These are phyloP conservation scores for Anguilla japonica DNA, from an alignment of 2,113 vertebrate genomes.

Conservation along the genomic window DNA sequence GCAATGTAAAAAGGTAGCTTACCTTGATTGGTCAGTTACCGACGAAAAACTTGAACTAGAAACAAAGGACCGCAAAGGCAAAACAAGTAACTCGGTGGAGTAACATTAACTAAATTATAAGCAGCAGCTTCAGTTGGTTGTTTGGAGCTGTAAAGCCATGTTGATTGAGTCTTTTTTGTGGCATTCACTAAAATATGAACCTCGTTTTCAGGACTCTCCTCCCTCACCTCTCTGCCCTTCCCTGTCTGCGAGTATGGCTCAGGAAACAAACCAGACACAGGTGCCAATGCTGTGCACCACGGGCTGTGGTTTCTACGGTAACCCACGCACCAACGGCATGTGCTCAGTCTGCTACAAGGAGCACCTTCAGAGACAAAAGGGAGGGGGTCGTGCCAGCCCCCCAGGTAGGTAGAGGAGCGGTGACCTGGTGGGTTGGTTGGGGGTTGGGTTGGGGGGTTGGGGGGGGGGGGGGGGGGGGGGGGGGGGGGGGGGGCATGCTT, in stretches of 20 bases:
- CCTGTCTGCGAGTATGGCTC: conserved; percentile 77
- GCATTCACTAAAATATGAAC: conserved; percentile 42
- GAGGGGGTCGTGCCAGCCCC: conserved; percentile 79
- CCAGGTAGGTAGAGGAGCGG: conserved; percentile 62
- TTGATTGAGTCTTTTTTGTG: too few relatives aligned
- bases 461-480: neutral
- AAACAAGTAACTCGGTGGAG: neutral
- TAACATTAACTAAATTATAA: too few relatives aligned
- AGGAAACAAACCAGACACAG: conserved; percentile 89
- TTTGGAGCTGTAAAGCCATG: too few relatives aligned
- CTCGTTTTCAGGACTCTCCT: conserved; percentile 64
- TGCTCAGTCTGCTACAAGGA: conserved; percentile 91
- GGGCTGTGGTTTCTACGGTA: conserved; percentile 89
- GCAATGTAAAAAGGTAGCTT: neutral
- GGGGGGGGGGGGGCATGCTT: conserved; percentile 18
- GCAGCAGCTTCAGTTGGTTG: too few relatives aligned
- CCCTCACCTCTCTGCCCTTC: conserved; percentile 65
- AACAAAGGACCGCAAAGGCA: neutral
- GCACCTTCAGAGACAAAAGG: conserved; percentile 86
- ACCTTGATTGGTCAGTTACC: too few relatives aligned
- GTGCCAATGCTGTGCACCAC: conserved; percentile 87
- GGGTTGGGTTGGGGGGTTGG: too few relatives aligned
- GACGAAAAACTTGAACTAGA: neutral
- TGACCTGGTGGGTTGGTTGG: conserved; percentile 9
- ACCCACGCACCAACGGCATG: conserved; percentile 87